Conservation (phyloP, 2,797 vertebrate species). For the Cichlasoma orientale region DNA sequence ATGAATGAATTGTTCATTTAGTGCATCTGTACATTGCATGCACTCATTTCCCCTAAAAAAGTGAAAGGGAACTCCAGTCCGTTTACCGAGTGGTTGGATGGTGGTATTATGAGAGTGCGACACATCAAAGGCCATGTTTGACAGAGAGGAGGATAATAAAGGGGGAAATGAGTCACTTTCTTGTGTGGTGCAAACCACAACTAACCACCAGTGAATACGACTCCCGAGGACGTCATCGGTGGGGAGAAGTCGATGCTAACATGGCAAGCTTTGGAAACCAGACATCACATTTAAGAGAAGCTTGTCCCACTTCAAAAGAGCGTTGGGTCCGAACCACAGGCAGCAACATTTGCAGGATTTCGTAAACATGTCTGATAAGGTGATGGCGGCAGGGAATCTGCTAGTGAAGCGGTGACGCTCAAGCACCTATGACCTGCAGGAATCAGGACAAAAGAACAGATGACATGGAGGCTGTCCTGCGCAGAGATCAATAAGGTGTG, state of each 20-base stretch:
- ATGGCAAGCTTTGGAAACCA: background rate
- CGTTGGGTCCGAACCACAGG: background rate
- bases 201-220: background rate
- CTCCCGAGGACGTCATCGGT: background rate
- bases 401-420: background rate
- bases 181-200: constrained; percentile 1
- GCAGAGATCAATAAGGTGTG: accelerated
- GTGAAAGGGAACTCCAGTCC: background rate
- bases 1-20: background rate
- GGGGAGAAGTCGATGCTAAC: background rate
- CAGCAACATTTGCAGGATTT: background rate
- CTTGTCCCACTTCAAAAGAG: background rate
- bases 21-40: background rate
- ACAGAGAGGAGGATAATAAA: background rate
- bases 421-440: background rate
- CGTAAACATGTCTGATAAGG: background rate
- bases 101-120: background rate
- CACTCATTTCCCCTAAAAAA: background rate
- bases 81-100: background rate
- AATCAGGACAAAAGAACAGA: background rate
- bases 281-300: background rate
- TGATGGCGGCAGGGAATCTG: background rate
- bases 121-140: background rate
- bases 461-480: background rate
- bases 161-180: background rate